phyloP scores from a whole-genome alignment of 2,888 invertebrate genomes.

The Metopia argyrocephala region DNA sequence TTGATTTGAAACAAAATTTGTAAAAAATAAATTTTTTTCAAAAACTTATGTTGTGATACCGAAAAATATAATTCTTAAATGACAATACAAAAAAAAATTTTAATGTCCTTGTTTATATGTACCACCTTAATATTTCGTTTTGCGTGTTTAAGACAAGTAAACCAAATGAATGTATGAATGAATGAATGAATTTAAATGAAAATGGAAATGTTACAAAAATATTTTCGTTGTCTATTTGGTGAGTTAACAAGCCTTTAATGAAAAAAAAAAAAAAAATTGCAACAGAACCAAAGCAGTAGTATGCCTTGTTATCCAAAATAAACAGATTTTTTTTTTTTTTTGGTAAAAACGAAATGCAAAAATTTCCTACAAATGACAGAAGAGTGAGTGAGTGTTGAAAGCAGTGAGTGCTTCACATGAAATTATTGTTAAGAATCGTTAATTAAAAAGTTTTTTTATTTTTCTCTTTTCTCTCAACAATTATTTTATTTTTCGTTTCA shows the following conservation, averaged over 20 bases:
- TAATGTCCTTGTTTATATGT: neutral
- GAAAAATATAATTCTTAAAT: neutral
- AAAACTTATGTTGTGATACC: too few relatives aligned
- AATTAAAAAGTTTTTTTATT: conserved; percentile 46
- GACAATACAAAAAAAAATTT: neutral
- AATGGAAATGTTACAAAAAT: neutral
- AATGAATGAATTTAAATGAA: conserved; percentile 32
- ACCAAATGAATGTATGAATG: conserved; percentile 32
- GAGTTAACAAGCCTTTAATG: conserved; percentile 52
- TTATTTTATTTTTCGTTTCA: neutral
- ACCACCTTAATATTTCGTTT: conserved; percentile 20
- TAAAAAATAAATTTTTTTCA: too few relatives aligned
- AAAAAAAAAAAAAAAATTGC: neutral
- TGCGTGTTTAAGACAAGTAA: conserved; percentile 46
- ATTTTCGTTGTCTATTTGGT: conserved; percentile 47
- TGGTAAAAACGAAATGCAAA: conserved; percentile 27
- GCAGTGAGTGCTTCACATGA: conserved; percentile 40
- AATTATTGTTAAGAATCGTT: conserved; percentile 55
- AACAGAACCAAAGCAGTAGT: conserved; percentile 23
- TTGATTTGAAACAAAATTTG: too few relatives aligned
- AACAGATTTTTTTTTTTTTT: conserved; percentile 8
- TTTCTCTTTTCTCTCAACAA: conserved; percentile 15
- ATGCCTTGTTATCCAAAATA: conserved; percentile 32
- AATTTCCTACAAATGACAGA: conserved; percentile 42
- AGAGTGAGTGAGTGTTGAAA: conserved; percentile 45